A percentile compares a stretch with the other conserved stretches of the same genome.
These are phyloP conservation scores for Cavia porcellus DNA, from an alignment of 2,113 vertebrate genomes.

Conservation along the genomic window DNA sequence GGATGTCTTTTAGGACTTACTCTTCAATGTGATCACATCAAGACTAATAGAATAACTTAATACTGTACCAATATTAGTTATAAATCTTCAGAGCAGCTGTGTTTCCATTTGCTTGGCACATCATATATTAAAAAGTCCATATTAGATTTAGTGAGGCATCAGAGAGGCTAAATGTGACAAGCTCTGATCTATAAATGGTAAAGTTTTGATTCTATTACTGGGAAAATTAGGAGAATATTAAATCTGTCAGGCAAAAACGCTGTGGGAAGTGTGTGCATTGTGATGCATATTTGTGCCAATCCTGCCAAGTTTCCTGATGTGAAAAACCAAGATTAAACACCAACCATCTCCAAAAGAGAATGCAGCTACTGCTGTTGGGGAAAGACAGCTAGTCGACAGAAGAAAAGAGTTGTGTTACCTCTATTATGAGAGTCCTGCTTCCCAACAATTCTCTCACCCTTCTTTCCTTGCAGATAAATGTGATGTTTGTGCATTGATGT, in stretches of 20 bases:
- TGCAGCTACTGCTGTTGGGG: background rate
- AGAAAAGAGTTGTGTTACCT: background rate
- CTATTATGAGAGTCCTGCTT: background rate
- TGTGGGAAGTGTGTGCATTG: background rate
- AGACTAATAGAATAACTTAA: background rate
- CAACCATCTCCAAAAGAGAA: background rate
- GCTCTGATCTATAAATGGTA: background rate
- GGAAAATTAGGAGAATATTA: background rate
- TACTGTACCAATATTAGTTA: background rate
- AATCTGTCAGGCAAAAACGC: background rate
- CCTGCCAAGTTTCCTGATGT: background rate
- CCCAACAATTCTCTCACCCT: background rate
- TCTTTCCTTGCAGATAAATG: background rate
- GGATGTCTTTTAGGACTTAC: background rate
- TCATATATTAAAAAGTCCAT: background rate
- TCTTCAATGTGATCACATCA: background rate
- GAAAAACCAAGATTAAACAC: background rate
- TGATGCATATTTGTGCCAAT: background rate
- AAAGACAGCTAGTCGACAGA: background rate
- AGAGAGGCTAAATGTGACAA: background rate
- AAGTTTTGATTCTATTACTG: background rate
- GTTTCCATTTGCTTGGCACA: background rate
- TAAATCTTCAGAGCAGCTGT: background rate
- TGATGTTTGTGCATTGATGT: no score
- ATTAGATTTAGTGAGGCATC: background rate